Percentiles rank a stretch among this genome's conserved stretches.
Conservation (phyloP, 1,140 invertebrate genomes). For the Parasteatoda tepidariorum region DNA sequence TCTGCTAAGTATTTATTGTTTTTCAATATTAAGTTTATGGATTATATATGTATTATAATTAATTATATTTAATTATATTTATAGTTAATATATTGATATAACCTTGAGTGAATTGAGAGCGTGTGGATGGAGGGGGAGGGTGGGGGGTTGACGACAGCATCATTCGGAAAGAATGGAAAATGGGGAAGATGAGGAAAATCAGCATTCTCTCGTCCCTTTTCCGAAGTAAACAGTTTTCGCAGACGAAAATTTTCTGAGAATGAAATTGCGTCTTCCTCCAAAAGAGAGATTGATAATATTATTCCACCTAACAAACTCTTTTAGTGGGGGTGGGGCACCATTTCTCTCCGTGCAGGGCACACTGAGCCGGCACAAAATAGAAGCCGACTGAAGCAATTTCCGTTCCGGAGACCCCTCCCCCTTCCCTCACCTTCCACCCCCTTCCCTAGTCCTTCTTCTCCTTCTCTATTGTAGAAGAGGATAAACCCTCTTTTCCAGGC, state of each 20-base stretch:
- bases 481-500: not conserved
- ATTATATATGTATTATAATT: too few relatives aligned
- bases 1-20: too few relatives aligned
- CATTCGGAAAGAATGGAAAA: not conserved
- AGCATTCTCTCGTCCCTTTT: not conserved
- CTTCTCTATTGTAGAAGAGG: not conserved
- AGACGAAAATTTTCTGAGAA: slow-evolving; percentile 2
- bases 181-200: not conserved
- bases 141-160: not conserved
- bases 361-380: slow-evolving; percentile 15
- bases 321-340: not conserved
- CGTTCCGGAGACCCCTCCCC: slow-evolving; percentile 4
- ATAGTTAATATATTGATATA: too few relatives aligned
- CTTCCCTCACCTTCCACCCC: not conserved
- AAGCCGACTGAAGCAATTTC: slow-evolving; percentile 32
- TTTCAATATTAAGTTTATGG: too few relatives aligned
- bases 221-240: slow-evolving; percentile 1
- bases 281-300: slow-evolving; percentile 44
- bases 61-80: too few relatives aligned
- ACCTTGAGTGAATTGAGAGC: too few relatives aligned
- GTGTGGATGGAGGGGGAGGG: too few relatives aligned
- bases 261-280: slow-evolving; percentile 12
- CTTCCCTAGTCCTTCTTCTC: slow-evolving; percentile 1
- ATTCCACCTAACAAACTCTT: slow-evolving; percentile 39
- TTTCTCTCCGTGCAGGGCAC: slow-evolving; percentile 8